Evolutionary conservation across 1,140 invertebrate species (phyloP).

Genomic region (Neotoxoptera formosana): DNA sequence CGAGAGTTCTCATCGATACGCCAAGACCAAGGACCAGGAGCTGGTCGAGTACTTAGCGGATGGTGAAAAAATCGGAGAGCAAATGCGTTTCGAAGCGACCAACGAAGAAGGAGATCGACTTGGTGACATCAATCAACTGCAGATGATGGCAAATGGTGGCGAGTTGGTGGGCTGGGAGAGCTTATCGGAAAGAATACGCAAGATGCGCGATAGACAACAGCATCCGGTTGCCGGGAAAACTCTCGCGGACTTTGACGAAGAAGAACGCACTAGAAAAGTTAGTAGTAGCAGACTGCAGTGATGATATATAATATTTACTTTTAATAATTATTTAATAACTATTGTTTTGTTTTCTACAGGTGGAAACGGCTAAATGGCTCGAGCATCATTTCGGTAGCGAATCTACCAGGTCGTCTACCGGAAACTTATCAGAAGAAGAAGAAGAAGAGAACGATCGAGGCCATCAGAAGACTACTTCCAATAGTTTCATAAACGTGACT

Average conservation of each 20-base stretch:
- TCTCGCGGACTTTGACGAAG: conserved; percentile 84
- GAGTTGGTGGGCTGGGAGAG: conserved; percentile 77
- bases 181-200: conserved; percentile 75
- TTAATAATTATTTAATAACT: neutral
- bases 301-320: neutral
- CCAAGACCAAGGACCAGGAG: conserved; percentile 72
- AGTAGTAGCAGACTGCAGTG: neutral
- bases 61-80: conserved; percentile 75
- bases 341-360: neutral
- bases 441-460: conserved; percentile 67
- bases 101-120: conserved; percentile 72
- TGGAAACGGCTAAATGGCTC: conserved; percentile 88
- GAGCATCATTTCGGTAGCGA: conserved; percentile 90
- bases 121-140: conserved; percentile 69
- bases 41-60: conserved; percentile 79
- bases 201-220: conserved; percentile 66
- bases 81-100: conserved; percentile 80
- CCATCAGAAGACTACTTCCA: conserved; percentile 65
- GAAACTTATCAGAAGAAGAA: conserved; percentile 63
- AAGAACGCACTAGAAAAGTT: conserved; percentile 84
- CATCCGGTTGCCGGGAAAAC: conserved; percentile 69
- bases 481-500: conserved; percentile 79
- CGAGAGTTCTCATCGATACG: conserved; percentile 68
- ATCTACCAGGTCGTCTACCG: conserved; percentile 72
- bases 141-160: conserved; percentile 39